Evolutionary conservation across 64 coral and sea anemone species (phyloP), one percentile per base, ranked within the genome.

Genomic region (Montipora foliosa): DNA sequence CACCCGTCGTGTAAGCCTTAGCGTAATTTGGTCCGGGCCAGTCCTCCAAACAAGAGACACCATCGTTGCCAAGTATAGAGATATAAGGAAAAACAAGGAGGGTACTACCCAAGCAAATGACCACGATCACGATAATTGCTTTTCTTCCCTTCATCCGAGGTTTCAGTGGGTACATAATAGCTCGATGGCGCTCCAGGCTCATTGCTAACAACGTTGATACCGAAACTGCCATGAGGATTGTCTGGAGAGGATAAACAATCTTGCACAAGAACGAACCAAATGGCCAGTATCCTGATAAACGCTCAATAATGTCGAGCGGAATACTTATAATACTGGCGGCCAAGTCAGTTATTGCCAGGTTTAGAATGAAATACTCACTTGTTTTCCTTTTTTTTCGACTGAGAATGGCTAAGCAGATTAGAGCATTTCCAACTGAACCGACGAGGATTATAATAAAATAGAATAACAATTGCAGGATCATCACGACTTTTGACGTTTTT

Each of bases 351-450:
- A 86, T 69, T 2, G 82, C 88, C 10, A 95, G 60, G 57, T 95
- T 95, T 20, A 95, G 21, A 22, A 91, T 95, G 49, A 95, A 15
- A 64, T 13, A 64, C 14, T 64, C 60, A 55, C 52, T 93, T 2
- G 84, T 92, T 45, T 93, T 96, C 16, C 91, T 87, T 79, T 93
- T 92, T 16, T n/a, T 69, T 29, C 88, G 87, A 47, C 91, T 64
- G 37, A 93, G 85, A 10, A 96, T 89, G 61, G 90, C 77, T 14
- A 89, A 22, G 87, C 95, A 96, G 20, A 96, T 96, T 4, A 96
- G 53, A 2, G 87, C 84, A 46, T 96, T 96, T 22, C 95, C 95
- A 37, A 93, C n/a, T 4, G 87, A 64, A 12, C 95, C 91, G 11
- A 93, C 83, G 0, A 44, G 71, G 21, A 62, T 68, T 78, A 93